These are phyloP conservation scores for Rhagophthalmus giganteus DNA, from an alignment of 2,888 invertebrate species.

Conservation along the genomic window DNA sequence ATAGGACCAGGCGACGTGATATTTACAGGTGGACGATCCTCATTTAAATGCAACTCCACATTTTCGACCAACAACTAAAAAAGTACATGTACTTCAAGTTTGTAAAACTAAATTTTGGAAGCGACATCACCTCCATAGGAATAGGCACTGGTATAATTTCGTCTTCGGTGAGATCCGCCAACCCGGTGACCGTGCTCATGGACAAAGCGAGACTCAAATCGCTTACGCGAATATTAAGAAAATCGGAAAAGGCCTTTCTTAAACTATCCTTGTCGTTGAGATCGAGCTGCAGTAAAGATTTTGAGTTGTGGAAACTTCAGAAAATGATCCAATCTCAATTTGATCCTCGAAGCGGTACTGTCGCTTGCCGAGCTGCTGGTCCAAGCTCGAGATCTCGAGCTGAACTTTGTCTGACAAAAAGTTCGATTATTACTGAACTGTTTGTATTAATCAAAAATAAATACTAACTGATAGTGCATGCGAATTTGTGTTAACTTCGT, in stretches of 20 bases:
- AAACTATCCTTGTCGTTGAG: constrained; percentile 55
- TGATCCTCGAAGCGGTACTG: constrained; percentile 61
- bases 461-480: constrained; percentile 1
- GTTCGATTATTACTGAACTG: not conserved
- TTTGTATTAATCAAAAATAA: not conserved
- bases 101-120: constrained; percentile 3
- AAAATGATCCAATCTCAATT: constrained; percentile 65
- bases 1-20: constrained; percentile 82
- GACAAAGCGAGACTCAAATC: constrained; percentile 71
- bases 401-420: constrained; percentile 72
- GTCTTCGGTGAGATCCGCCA: constrained; percentile 85
- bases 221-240: constrained; percentile 66
- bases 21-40: constrained; percentile 80
- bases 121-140: constrained; percentile 71
- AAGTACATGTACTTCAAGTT: no score
- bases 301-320: constrained; percentile 55
- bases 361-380: constrained; percentile 63
- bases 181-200: constrained; percentile 80
- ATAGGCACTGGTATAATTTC: constrained; percentile 80
- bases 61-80: constrained; percentile 73
- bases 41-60: constrained; percentile 73
- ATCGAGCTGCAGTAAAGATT: constrained; percentile 48
- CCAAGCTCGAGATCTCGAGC: constrained; percentile 81
- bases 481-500: constrained; percentile 2
- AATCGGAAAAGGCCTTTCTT: constrained; percentile 56